These are phyloP conservation scores for Parauchenoglanis punctatus DNA, from an alignment of 2,797 vertebrate species.

Conservation along the genomic window DNA sequence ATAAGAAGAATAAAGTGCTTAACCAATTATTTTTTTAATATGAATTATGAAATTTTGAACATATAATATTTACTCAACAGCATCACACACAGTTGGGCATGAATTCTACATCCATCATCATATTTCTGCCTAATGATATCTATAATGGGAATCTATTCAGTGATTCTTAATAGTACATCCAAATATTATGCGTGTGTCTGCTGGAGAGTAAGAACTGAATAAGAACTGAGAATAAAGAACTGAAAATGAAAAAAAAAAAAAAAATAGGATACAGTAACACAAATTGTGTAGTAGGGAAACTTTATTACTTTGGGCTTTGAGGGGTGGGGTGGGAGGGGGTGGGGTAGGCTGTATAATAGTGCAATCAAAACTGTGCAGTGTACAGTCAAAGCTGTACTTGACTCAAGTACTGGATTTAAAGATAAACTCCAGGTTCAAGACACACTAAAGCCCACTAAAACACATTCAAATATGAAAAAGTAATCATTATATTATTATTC, in stretches of 20 bases:
- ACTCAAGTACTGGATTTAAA: constrained; percentile 59
- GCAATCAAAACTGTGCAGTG: not conserved
- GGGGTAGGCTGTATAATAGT: constrained; percentile 27
- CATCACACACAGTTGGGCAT: not conserved
- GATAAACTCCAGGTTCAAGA: constrained; percentile 7
- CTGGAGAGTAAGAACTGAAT: constrained; percentile 12
- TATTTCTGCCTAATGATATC: not conserved
- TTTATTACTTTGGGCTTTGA: constrained; percentile 60
- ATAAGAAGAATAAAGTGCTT: not conserved
- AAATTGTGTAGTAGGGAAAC: constrained; percentile 49
- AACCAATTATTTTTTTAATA: not conserved
- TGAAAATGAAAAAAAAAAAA: constrained; percentile 53
- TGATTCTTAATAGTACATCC: constrained; percentile 23
- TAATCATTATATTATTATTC: not conserved
- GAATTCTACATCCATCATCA: not conserved
- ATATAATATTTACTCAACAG: constrained; percentile 20
- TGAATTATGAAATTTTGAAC: not conserved
- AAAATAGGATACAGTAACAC: constrained; percentile 55
- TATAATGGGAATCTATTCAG: not conserved
- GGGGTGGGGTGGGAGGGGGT: not conserved
- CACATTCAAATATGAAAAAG: not conserved
- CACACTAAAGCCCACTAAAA: not conserved
- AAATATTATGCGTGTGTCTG: constrained; percentile 27
- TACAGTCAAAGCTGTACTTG: constrained; percentile 26
- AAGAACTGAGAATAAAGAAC: constrained; percentile 1